Base-by-base conservation (phyloP, 2,113 vertebrate species). In the Leucosticte australis region DNA sequence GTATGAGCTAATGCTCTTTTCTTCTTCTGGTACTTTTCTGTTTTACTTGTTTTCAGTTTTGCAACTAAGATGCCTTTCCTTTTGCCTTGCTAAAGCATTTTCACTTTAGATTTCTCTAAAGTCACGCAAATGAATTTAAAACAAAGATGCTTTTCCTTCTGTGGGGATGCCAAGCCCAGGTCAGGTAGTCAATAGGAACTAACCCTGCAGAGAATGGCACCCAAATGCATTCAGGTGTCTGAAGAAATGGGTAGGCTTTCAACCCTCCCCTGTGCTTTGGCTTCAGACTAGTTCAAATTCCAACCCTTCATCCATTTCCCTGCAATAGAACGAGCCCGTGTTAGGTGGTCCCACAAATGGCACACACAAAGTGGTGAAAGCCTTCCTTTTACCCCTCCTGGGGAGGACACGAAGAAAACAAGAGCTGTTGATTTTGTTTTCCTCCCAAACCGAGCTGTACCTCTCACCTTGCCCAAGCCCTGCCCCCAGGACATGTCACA, bases 1-100 rank as follows among this genome's bases (percentile, higher is more conserved):
- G 6, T 69, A 50, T 80, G 83, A 95, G n/a, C 27, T 90, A 69
- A 76, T 69, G 46, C 59, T 69, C 10, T 74, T 80, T 94, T 62
- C 39, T 78, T 82, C 21, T 56, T 83, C 39, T 0, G 1, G 12
- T 82, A n/a, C 16, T 90, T 82, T 44, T 50, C 33, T 75, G 2
- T 69, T 89, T 65, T 26, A 46, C 19, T 85, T 90, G 19, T 73
- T 92, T 90, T 83, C 28, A 73, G 0, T 80, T 92, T 86, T 86
- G 67, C 86, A 88, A 28, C 22, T 41, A 49, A 73, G n/a, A 64
- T 28, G 33, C 11, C 15, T 69, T 76, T 55, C 15, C 16, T 53
- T 63, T 60, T 55, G 4, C 10, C 28, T 67, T 65, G 15, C 47
- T 87, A 11, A 70, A 64, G 1, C 56, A 26, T 76, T 88, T 88